A percentile compares a stretch with the other conserved stretches of the same genome.
Evolutionary conservation across 2,888 invertebrate genomes (phyloP).

Genomic region (Drosophila affinis): DNA sequence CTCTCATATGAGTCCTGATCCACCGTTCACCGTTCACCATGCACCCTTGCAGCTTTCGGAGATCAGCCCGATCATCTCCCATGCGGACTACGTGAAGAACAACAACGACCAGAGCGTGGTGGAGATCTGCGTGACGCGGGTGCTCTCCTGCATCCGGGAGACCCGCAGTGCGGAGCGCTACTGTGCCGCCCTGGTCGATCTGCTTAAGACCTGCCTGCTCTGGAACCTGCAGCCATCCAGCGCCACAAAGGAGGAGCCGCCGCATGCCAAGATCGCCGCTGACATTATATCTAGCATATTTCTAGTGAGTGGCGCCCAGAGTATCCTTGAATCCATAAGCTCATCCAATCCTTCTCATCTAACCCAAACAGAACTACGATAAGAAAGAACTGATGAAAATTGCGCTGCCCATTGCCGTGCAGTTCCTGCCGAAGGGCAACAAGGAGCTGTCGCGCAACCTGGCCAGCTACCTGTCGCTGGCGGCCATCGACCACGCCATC

Average conservation of each 20-base stretch:
- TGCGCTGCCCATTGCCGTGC: conserved; percentile 95
- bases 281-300: conserved; percentile 98
- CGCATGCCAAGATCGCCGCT: conserved; percentile 97
- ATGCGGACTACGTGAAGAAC: conserved; percentile 92
- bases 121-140: conserved; percentile 96
- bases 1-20: neutral
- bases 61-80: conserved; percentile 92
- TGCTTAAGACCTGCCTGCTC: conserved; percentile 94
- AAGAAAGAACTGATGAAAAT: conserved; percentile 86
- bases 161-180: conserved; percentile 93
- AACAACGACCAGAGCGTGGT: conserved; percentile 97
- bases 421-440: conserved; percentile 95
- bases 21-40: neutral
- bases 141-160: conserved; percentile 95
- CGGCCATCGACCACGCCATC: conserved; percentile 95
- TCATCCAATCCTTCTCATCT: too few relatives aligned
- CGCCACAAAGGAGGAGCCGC: conserved; percentile 93
- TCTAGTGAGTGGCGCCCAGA: conserved; percentile 86
- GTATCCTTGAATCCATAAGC: conserved; percentile 39
- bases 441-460: conserved; percentile 94
- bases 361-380: conserved; percentile 85
- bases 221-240: conserved; percentile 92
- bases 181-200: conserved; percentile 91
- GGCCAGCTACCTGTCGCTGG: conserved; percentile 95
- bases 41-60: conserved; percentile 86